Conservation (phyloP, 2,797 vertebrate species). For the Lutjanus campechanus region DNA sequence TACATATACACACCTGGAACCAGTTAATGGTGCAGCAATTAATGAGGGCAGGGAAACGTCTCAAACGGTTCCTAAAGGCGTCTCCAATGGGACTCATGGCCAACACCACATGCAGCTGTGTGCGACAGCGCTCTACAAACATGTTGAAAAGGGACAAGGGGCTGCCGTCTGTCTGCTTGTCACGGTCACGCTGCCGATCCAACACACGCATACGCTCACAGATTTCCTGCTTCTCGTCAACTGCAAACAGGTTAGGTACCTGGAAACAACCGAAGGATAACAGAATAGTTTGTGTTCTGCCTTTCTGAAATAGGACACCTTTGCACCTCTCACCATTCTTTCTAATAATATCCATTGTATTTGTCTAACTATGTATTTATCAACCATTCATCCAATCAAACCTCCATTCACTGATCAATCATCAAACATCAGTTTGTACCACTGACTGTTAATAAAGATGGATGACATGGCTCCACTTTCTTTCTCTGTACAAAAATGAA, state of each 20-base stretch:
- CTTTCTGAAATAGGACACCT: not conserved
- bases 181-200: constrained; percentile 89
- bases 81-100: constrained; percentile 96
- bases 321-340: not conserved
- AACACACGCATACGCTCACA: constrained; percentile 91
- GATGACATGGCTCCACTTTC: too few relatives aligned
- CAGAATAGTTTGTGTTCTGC: not conserved
- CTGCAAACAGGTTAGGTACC: constrained; percentile 91
- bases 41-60: constrained; percentile 95
- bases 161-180: constrained; percentile 92
- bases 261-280: constrained; percentile 31
- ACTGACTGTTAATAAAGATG: too few relatives aligned
- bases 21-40: constrained; percentile 98
- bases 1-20: constrained; percentile 92
- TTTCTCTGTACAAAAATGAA: too few relatives aligned
- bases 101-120: constrained; percentile 91
- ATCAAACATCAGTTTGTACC: not conserved
- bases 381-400: not conserved
- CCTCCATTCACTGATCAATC: not conserved
- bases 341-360: not conserved
- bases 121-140: constrained; percentile 92
- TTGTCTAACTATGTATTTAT: not conserved
- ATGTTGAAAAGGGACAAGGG: constrained; percentile 92
- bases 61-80: constrained; percentile 89
- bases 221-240: constrained; percentile 93